Percentiles rank a stretch among this genome's conserved stretches.
These are phyloP conservation scores for Bombus superbus DNA, from an alignment of 1,140 invertebrate species.

Conservation along the genomic window DNA sequence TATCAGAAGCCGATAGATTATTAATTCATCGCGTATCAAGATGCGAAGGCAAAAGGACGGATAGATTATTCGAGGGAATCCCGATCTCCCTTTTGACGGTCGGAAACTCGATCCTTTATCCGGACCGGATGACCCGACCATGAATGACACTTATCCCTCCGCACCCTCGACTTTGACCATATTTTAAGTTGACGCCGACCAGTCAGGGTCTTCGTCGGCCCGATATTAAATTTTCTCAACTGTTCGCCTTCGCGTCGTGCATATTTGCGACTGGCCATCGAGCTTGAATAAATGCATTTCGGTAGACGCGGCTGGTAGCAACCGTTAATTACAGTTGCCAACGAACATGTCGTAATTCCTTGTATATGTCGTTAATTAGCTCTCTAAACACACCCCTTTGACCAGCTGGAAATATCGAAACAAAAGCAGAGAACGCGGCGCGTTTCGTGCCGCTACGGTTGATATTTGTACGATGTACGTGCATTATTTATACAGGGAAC, in stretches of 20 bases:
- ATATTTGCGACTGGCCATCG: neutral
- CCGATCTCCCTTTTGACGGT: slow-evolving; percentile 38
- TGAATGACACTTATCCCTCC: slow-evolving; percentile 25
- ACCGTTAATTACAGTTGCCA: slow-evolving; percentile 35
- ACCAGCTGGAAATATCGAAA: neutral
- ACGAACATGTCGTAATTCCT: slow-evolving; percentile 38
- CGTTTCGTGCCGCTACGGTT: too few relatives aligned
- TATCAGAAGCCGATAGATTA: slow-evolving; percentile 3
- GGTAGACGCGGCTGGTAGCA: neutral
- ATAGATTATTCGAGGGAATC: slow-evolving; percentile 14
- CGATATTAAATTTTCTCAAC: slow-evolving; percentile 40
- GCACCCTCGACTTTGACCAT: slow-evolving; percentile 20
- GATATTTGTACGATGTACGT: too few relatives aligned
- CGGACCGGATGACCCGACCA: neutral
- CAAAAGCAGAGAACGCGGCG: neutral
- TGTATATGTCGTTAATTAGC: slow-evolving; percentile 37
- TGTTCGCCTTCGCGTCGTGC: too few relatives aligned
- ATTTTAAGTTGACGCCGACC: slow-evolving; percentile 28
- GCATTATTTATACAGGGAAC: too few relatives aligned
- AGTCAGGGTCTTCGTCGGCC: slow-evolving; percentile 22
- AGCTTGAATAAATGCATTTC: neutral
- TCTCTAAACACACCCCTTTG: neutral
- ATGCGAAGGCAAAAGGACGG: neutral
- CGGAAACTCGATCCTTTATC: slow-evolving; percentile 42
- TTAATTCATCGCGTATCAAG: slow-evolving; percentile 25